These are phyloP conservation scores for Rhinopithecus roxellana DNA, from an alignment of 2,113 vertebrate genomes.

Conservation along the genomic window DNA sequence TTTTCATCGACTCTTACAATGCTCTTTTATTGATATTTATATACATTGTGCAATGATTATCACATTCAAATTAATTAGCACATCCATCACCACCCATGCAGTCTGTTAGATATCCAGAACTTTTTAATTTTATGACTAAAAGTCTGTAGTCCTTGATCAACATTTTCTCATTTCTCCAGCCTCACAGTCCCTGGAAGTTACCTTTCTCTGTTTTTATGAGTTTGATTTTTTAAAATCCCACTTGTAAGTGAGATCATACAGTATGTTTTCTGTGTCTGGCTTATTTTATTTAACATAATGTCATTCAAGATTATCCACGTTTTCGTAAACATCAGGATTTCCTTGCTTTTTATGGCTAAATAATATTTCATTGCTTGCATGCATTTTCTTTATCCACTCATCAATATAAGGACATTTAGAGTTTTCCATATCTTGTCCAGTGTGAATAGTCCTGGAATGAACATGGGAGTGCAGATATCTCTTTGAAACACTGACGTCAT, in stretches of 20 bases:
- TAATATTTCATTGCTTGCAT: neutral
- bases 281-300: neutral
- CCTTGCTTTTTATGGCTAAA: neutral
- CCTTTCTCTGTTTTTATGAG: neutral
- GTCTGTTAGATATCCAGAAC: neutral
- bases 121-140: neutral
- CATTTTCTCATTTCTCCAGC: neutral
- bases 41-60: neutral
- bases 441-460: neutral
- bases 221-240: neutral
- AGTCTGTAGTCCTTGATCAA: neutral
- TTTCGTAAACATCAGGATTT: neutral
- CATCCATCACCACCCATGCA: neutral
- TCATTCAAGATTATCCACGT: neutral
- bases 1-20: neutral
- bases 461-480: neutral
- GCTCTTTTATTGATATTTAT: neutral
- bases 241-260: neutral
- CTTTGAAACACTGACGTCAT: neutral
- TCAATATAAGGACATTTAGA: neutral
- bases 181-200: too few relatives aligned
- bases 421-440: neutral
- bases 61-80: neutral
- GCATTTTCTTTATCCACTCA: neutral
- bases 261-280: neutral